phyloP scores from a whole-genome alignment of 2,888 invertebrate species.

The Agonopterix subpropinquella region DNA sequence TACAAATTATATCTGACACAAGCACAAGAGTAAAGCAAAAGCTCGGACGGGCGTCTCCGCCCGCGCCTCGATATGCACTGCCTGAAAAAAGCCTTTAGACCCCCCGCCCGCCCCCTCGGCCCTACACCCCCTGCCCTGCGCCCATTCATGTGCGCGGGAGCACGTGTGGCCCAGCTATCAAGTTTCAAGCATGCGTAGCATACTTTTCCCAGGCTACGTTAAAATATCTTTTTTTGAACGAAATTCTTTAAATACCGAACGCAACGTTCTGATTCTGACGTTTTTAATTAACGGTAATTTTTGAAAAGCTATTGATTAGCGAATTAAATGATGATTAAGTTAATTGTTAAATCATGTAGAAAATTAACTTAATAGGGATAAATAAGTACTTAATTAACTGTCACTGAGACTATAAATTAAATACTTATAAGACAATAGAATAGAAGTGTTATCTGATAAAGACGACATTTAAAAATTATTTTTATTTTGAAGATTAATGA shows the following conservation, averaged over 20 bases:
- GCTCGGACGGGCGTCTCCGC: constrained; percentile 41
- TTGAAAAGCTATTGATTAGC: too few species aligned
- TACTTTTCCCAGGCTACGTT: constrained; percentile 53
- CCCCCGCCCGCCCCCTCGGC: constrained; percentile 15
- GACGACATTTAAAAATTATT: too few species aligned
- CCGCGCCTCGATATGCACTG: constrained; percentile 54
- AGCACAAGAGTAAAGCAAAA: constrained; percentile 9
- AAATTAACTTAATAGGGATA: too few species aligned
- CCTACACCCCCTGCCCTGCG: constrained; percentile 28
- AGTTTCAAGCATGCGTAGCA: constrained; percentile 57
- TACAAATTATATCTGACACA: not conserved
- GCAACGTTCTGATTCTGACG: too few species aligned
- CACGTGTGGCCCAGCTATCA: constrained; percentile 64
- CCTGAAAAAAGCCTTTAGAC: constrained; percentile 69
- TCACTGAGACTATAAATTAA: too few species aligned
- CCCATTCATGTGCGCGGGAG: constrained; percentile 44
- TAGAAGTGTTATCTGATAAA: too few species aligned
- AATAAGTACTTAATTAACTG: too few species aligned
- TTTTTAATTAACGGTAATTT: too few species aligned
- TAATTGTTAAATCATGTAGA: too few species aligned
- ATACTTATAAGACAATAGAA: too few species aligned
- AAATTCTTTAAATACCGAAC: not conserved
- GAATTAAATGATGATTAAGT: too few species aligned
- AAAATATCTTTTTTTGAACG: not conserved
- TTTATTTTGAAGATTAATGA: too few species aligned